Evolutionary conservation across 2,888 invertebrate species (phyloP), one percentile per base, ranked within the genome.

Genomic region (Diaphora mendica): DNA sequence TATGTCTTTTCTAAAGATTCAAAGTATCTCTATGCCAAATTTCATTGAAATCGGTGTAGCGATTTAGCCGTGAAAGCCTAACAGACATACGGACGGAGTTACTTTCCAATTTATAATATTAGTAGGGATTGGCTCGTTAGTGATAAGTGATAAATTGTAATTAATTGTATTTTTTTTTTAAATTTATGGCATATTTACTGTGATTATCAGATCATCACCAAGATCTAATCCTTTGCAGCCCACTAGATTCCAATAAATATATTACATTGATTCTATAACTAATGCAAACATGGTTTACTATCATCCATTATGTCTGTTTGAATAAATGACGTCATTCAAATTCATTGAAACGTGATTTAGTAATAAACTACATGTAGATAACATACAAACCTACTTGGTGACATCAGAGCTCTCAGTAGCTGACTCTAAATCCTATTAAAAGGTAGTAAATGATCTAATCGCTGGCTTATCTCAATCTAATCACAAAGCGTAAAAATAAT

Each of bases 401-500:
- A 73, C 74, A 77, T 77, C 74, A 70, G 20, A 70, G 26, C 59
- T 65, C 48, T 71, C 68, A 70, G 65, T 77, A 75, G 64, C 33
- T 35, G 17, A 39, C 65, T 78, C 73, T 74, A 77, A 79, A 72
- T 59, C 68, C 13, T 64, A 73, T 76, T 77, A 69, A 71, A 66
- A 71, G 75, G 69, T 62, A 59, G 68, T 67, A 51, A 72, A 67
- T 48, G 67, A 48, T 62, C 33, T 42, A 62, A 79, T 77, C 44
- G 35, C 13, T 33, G 26, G 33, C 23, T 76, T 76, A 76, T 75
- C 71, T 39, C 70, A 72, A 79, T 79, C n/a, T 75, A 42, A 71
- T 76, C 69, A 71, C 69, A 23, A 64, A 73, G 79, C 79, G 75
- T 74, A 62, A 75, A 73, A 77, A 81, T 83, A 76, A 82, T 77